Evolutionary conservation across 2,888 invertebrate species (phyloP).

Genomic region (Leptopterna dolabrata): DNA sequence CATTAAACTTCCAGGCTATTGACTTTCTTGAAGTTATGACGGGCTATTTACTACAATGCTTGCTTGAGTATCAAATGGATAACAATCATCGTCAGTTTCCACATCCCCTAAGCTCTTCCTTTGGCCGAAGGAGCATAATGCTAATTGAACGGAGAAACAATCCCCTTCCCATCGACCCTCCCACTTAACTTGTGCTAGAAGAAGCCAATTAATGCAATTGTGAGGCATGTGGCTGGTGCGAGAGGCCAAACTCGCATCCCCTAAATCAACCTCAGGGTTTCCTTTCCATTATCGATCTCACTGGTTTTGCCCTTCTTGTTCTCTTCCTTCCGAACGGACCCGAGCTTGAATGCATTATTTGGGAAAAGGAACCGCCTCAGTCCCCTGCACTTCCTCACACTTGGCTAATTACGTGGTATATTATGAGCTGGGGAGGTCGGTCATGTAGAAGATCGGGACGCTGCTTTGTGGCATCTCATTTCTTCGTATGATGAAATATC

Average conservation of each 20-base stretch:
- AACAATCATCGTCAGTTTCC: slow-evolving; percentile 2
- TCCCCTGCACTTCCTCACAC: not conserved
- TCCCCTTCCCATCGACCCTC: slow-evolving; percentile 16
- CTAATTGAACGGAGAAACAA: slow-evolving; percentile 30
- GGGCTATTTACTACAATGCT: not conserved
- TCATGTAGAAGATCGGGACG: not conserved
- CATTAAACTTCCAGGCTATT: not conserved
- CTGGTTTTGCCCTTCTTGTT: not conserved
- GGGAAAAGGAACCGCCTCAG: not conserved
- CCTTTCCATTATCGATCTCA: slow-evolving; percentile 10
- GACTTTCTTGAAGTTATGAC: not conserved
- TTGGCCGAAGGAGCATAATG: slow-evolving; percentile 23
- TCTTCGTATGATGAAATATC: not conserved
- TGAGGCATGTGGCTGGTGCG: slow-evolving; percentile 22
- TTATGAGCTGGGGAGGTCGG: not conserved
- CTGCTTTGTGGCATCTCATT: not conserved
- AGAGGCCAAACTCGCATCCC: slow-evolving; percentile 23
- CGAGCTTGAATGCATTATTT: slow-evolving; percentile 24
- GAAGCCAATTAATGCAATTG: slow-evolving; percentile 52
- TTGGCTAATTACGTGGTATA: slow-evolving; percentile 21
- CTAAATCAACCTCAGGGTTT: slow-evolving; percentile 31
- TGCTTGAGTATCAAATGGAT: not conserved
- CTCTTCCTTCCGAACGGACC: slow-evolving; percentile 12
- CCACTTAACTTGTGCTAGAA: slow-evolving; percentile 33
- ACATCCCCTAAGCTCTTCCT: slow-evolving; percentile 9